These are phyloP conservation scores for Amblyopsis hoosieri DNA, from an alignment of 2,797 vertebrate species.

Conservation along the genomic window DNA sequence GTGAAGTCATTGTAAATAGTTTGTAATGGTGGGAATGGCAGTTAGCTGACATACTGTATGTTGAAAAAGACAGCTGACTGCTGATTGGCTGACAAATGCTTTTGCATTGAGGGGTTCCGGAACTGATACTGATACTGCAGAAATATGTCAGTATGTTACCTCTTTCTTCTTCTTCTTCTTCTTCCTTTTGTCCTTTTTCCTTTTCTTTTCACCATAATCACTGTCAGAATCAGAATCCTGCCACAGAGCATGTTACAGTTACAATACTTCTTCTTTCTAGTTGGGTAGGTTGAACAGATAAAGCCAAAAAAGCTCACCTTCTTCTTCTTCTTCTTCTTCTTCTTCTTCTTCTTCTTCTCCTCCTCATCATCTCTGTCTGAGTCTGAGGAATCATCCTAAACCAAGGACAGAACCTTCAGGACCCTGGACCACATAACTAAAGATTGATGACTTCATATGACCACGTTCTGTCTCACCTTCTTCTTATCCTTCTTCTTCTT, in stretches of 20 bases:
- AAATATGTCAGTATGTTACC: not conserved
- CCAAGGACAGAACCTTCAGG: not conserved
- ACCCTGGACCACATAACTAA: not conserved
- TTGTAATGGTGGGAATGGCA: no score
- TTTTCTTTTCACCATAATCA: constrained; percentile 20
- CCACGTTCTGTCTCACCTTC: constrained; percentile 40
- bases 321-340: not conserved
- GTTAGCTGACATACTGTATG: no score
- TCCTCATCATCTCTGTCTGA: constrained; percentile 16
- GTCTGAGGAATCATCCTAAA: constrained; percentile 4
- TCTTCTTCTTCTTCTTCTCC: constrained; percentile 19
- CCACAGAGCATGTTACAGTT: not conserved
- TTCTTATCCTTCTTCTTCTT: constrained; percentile 51
- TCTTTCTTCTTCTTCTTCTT: constrained; percentile 6
- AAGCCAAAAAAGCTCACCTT: no score
- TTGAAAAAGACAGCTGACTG: no score
- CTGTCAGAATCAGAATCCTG: constrained; percentile 20
- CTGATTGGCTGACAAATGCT: no score
- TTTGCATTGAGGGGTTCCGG: no score
- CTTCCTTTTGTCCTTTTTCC: constrained; percentile 12
- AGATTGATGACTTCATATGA: not conserved
- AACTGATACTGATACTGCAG: no score
- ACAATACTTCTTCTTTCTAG: not conserved
- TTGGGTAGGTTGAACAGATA: no score
- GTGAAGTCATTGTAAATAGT: no score